phyloP scores from a whole-genome alignment of 2,113 vertebrate species.

The Dasypus novemcinctus region DNA sequence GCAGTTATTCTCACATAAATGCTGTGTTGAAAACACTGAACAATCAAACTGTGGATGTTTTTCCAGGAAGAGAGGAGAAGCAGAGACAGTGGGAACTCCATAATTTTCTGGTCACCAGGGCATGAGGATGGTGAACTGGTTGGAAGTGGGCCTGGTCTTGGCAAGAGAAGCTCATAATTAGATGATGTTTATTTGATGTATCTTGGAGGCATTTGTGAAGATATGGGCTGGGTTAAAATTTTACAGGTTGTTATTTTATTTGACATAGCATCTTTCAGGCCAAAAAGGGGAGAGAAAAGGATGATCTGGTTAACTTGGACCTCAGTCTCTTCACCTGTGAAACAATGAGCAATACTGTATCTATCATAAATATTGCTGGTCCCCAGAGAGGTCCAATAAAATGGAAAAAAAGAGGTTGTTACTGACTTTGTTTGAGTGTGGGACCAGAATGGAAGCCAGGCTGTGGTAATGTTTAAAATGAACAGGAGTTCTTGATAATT shows the following conservation, averaged over 20 bases:
- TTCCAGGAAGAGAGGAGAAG: neutral
- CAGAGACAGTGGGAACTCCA: neutral
- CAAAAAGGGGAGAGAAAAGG: neutral
- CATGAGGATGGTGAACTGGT: neutral
- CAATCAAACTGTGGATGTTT: neutral
- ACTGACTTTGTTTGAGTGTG: neutral
- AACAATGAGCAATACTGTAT: neutral
- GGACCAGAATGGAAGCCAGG: neutral
- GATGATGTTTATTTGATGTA: neutral
- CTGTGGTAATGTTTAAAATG: neutral
- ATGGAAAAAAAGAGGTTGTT: neutral
- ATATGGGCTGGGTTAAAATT: fast-evolving
- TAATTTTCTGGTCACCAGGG: neutral
- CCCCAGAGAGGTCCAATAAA: neutral
- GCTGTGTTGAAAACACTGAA: neutral
- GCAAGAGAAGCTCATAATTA: neutral
- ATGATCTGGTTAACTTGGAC: neutral
- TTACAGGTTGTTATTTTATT: neutral
- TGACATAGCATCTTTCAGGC: neutral
- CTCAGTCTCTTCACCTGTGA: neutral
- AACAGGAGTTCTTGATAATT: neutral
- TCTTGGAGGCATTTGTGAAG: neutral
- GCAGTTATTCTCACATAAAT: neutral
- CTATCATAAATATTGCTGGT: neutral
- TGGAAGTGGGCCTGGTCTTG: neutral